A percentile compares a stretch with the other conserved stretches of the same genome.
Conservation (phyloP, 2,888 invertebrate species). For the Strigamia crassipes region DNA sequence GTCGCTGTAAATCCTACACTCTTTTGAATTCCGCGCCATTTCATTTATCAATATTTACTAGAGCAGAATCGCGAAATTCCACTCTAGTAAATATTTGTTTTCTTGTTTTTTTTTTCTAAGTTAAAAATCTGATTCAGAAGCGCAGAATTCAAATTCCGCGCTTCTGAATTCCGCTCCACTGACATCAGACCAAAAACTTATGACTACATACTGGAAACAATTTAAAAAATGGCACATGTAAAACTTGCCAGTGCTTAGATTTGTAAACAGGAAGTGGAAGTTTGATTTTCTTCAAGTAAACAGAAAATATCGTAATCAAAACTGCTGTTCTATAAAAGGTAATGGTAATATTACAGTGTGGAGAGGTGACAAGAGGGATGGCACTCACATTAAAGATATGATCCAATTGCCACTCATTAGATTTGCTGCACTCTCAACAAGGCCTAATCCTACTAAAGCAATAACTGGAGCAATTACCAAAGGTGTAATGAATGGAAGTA, state of each 20-base stretch:
- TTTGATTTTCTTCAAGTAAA: constrained; percentile 71
- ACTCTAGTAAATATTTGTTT: no score
- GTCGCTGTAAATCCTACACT: no score
- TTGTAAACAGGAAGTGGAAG: constrained; percentile 68
- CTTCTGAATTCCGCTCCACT: no score
- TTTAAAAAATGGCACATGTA: constrained; percentile 74
- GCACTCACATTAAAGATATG: constrained; percentile 73
- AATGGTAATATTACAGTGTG: not conserved
- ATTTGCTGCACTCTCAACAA: constrained; percentile 78
- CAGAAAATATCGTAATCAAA: constrained; percentile 77
- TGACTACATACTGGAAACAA: constrained; percentile 71
- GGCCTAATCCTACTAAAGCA: constrained; percentile 78
- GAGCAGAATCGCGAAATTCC: no score
- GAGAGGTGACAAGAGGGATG: not conserved
- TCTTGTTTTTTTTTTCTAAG: no score
- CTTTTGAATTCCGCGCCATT: no score
- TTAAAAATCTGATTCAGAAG: no score
- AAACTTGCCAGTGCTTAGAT: constrained; percentile 64
- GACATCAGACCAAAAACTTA: no score
- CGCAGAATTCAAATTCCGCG: no score
- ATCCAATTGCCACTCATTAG: constrained; percentile 86
- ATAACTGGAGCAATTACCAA: constrained; percentile 83
- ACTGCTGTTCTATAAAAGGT: constrained; percentile 68
- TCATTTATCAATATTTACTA: no score
- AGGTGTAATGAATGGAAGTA: constrained; percentile 78